Conservation (phyloP, 2,113 vertebrate species). For the Hemicordylus capensis region DNA sequence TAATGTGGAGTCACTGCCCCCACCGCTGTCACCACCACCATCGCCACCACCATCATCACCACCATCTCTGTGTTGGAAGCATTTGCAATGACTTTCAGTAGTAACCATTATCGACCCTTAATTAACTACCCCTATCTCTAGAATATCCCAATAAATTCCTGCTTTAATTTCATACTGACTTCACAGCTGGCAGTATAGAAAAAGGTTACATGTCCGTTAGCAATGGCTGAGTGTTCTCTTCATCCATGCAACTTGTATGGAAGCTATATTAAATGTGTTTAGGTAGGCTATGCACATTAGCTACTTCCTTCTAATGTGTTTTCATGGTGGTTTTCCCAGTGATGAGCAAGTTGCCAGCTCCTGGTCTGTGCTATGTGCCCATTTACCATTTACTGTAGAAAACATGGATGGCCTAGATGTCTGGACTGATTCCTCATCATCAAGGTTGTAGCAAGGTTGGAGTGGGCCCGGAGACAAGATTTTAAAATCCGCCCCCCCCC, state of each 20-base stretch:
- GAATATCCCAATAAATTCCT: too few relatives aligned
- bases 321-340: neutral
- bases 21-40: neutral
- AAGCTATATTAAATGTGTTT: too few relatives aligned
- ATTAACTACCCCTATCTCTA: too few relatives aligned
- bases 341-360: neutral
- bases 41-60: neutral
- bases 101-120: neutral
- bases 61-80: neutral
- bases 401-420: neutral
- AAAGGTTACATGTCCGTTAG: neutral
- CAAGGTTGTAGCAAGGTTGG: too few relatives aligned
- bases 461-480: too few relatives aligned
- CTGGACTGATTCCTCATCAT: neutral
- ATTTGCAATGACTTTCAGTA: neutral
- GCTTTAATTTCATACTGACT: too few relatives aligned
- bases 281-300: too few relatives aligned
- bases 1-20: neutral
- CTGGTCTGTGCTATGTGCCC: neutral
- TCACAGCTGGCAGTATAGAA: neutral
- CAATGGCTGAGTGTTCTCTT: neutral
- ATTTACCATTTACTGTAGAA: neutral
- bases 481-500: too few relatives aligned
- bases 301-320: neutral
- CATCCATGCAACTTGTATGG: too few relatives aligned